Evolutionary conservation across 1,140 invertebrate genomes (phyloP).

Genomic region (Hetaerina americana): DNA sequence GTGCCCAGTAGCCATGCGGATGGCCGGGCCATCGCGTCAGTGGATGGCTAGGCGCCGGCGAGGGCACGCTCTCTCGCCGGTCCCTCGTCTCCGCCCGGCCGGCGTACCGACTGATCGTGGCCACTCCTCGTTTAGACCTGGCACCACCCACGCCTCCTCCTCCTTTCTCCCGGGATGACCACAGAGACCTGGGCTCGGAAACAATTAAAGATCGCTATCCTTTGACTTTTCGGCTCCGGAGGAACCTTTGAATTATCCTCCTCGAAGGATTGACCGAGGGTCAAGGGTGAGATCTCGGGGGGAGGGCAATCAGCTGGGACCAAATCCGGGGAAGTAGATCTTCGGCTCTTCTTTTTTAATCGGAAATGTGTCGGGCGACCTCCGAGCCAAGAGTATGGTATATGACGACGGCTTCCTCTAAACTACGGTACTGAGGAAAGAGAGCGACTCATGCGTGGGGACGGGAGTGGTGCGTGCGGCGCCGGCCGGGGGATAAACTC

Average conservation of each 20-base stretch:
- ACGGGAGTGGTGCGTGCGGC: not conserved
- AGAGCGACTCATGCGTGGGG: not conserved
- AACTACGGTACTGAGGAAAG: not conserved
- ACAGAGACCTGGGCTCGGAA: no score
- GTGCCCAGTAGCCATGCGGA: not conserved
- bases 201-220: no score
- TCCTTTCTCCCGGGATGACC: no score
- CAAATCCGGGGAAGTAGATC: no score
- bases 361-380: no score
- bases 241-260: no score
- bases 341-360: no score
- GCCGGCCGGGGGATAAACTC: not conserved
- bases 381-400: no score
- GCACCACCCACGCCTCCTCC: not conserved
- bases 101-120: not conserved
- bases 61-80: not conserved
- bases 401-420: not conserved
- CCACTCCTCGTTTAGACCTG: not conserved
- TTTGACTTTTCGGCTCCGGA: no score
- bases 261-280: no score
- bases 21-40: not conserved
- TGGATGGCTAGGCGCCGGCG: not conserved
- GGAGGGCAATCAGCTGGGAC: no score
- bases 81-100: not conserved
- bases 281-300: no score